Evolutionary conservation across 2,888 invertebrate species (phyloP), one percentile per base, ranked within the genome.

Genomic region (Danaus chrysippus): DNA sequence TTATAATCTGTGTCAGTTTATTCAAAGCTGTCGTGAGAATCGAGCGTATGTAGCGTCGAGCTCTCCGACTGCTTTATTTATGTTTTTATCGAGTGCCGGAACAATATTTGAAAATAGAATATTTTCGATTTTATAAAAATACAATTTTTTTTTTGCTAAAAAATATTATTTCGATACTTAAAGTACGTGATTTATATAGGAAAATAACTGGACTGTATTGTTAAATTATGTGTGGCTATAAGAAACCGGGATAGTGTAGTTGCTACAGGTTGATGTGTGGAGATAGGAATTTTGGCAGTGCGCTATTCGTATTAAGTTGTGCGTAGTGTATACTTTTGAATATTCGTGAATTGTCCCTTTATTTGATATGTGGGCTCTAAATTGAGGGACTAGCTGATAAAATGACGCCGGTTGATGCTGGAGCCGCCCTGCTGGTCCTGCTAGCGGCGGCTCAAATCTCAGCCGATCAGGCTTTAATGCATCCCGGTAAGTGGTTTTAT

Each of bases 371-470:
- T 49, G 49, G 49, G 9, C 10, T 49, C 49, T 2, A 10, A 17
- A 15, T 1, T 49, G 17, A 17, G 11, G 11, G 9, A 15, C 17
- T 15, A 17, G 17, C 49, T 49, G 49, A 10, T 49, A 43, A 34
- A 54, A 54, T 17, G 55, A 61, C 66, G 66, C 23, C 43, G 52
- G 54, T 19, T 19, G 43, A 56, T n/a, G 49, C 58, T 42, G 56
- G 56, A 17, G 54, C 53, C 43, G 60, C 58, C 57, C 49, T 61
- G 62, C 42, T 61, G 34, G 52, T 63, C 58, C 43, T 67, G 61
- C 59, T 67, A 57, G 59, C 63, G 19, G 52, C 63, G 42, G 58
- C 61, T 55, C 60, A 59, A 46, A 54, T 60, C 42, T 64, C 62
- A 42, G 59, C 66, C n/a, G 55, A 62, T n/a, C 34, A 52, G 9